Conservation (phyloP, 2,797 vertebrate species). For the Epinephelus coioides region DNA sequence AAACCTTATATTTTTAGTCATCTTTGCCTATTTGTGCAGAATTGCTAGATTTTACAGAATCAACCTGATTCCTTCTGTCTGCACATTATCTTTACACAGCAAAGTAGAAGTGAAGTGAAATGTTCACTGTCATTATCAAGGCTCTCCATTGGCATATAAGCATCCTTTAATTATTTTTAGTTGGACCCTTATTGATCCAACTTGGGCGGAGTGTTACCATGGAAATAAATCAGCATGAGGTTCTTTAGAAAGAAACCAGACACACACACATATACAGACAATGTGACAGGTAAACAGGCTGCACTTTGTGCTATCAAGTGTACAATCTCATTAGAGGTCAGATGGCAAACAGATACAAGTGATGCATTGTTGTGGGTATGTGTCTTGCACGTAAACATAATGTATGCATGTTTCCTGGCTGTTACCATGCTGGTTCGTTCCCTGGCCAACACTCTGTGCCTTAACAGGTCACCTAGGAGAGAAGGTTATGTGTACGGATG, state of each 20-base stretch:
- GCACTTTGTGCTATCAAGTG: constrained; percentile 48
- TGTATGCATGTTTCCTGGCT: constrained; percentile 11
- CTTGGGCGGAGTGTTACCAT: constrained; percentile 27
- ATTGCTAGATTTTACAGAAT: no score
- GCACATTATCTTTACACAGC: not conserved
- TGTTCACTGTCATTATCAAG: not conserved
- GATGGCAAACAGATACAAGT: constrained; percentile 17
- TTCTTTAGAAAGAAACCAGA: constrained; percentile 10
- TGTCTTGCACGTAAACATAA: not conserved
- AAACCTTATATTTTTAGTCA: not conserved
- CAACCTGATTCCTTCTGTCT: not conserved
- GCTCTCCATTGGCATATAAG: not conserved
- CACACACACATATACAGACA: not conserved
- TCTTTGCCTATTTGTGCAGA: no score
- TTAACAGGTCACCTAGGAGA: constrained; percentile 14
- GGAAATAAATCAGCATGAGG: constrained; percentile 21
- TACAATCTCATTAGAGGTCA: constrained; percentile 9
- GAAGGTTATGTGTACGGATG: not conserved
- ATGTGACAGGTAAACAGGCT: constrained; percentile 29
- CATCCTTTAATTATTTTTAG: not conserved
- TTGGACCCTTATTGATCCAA: constrained; percentile 4
- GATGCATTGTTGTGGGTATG: not conserved
- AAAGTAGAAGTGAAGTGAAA: not conserved
- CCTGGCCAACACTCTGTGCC: not conserved
- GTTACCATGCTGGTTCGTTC: not conserved